These are phyloP conservation scores for Temnothorax nylanderi DNA, from an alignment of 1,140 invertebrate species.

Conservation along the genomic window DNA sequence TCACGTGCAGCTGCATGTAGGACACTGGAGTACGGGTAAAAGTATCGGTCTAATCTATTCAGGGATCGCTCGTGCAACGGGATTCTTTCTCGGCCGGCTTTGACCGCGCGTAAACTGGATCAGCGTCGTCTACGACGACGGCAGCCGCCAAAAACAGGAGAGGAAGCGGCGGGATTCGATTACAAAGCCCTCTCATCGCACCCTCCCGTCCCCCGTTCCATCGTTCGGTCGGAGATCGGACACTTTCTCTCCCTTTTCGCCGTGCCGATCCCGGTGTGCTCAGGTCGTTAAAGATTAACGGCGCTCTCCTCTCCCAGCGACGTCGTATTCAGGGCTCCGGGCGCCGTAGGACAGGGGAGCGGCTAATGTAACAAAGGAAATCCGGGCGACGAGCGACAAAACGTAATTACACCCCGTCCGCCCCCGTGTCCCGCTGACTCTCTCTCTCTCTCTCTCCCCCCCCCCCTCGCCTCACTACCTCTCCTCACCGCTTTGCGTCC, in stretches of 20 bases:
- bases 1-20: not conserved
- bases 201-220: not conserved
- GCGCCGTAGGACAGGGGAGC: conserved; percentile 60
- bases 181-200: conserved; percentile 68
- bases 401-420: conserved; percentile 75
- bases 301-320: conserved; percentile 57
- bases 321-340: conserved; percentile 60
- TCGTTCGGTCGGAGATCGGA: conserved; percentile 41
- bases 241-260: conserved; percentile 52
- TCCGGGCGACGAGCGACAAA: conserved; percentile 74
- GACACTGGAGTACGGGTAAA: not conserved
- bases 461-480: not conserved
- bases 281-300: conserved; percentile 75
- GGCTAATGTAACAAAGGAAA: conserved; percentile 80
- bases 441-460: no score
- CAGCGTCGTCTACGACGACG: conserved; percentile 41
- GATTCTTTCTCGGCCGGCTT: conserved; percentile 53
- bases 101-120: conserved; percentile 62
- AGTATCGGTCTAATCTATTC: conserved; percentile 32
- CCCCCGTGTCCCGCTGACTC: not conserved
- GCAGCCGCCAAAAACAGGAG: conserved; percentile 39
- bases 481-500: conserved; percentile 31
- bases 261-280: conserved; percentile 53
- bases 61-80: not conserved
- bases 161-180: conserved; percentile 63